Percentiles rank a stretch among this genome's conserved stretches.
Evolutionary conservation across 2,797 vertebrate genomes (phyloP).

Genomic region (Eurystomus glaucurus): DNA sequence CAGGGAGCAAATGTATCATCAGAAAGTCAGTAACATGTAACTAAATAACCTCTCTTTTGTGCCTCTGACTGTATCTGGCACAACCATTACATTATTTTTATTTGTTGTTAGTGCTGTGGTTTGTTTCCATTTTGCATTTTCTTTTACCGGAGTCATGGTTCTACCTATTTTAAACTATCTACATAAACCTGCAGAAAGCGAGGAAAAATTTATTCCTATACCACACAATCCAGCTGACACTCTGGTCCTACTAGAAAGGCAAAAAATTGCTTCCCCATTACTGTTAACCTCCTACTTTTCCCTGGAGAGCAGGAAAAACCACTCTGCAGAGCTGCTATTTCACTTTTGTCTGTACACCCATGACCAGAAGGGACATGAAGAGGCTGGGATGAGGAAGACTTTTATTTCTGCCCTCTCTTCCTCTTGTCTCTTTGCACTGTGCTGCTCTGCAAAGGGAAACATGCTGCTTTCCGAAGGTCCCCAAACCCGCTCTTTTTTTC

Average conservation of each 20-base stretch:
- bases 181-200: background rate
- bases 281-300: background rate
- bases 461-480: background rate
- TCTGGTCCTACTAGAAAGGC: background rate
- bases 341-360: background rate
- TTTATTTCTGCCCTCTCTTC: background rate
- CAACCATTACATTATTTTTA: fast-evolving
- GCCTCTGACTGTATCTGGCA: background rate
- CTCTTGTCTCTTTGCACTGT: background rate
- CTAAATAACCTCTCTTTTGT: background rate
- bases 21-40: background rate
- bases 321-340: background rate
- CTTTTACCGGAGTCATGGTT: background rate
- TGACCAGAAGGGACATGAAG: background rate
- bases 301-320: background rate
- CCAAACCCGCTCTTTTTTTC: background rate
- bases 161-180: background rate
- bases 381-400: background rate
- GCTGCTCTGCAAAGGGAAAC: background rate
- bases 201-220: background rate
- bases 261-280: background rate
- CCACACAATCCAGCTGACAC: background rate
- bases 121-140: background rate
- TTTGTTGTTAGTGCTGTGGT: background rate
- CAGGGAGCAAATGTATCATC: background rate